Base-by-base conservation (phyloP, 2,888 invertebrate species). In the Lasioglossum morio region DNA sequence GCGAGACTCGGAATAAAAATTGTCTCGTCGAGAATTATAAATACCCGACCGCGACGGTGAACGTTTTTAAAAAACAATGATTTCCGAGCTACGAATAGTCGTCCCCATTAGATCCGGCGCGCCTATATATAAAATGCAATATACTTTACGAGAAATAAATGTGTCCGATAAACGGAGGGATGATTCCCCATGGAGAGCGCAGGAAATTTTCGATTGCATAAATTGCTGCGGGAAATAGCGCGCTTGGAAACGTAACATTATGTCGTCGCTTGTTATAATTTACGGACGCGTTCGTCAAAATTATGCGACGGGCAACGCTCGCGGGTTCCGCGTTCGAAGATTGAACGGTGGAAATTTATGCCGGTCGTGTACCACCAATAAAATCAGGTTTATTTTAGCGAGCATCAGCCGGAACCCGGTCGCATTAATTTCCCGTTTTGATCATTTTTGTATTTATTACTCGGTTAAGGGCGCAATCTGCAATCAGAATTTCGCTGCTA, bases 281-380 rank as follows among this genome's bases (percentile, higher is more conserved):
- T 85, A 75, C 80, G 60, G 72, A 63, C 74, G 73, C 77, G 79
- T 85, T 74, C 77, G 77, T 85, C 80, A 86, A 85, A 86, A 86
- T 86, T 85, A 80, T 74, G 53, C 70, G 60, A 27, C 23, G 43
- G 72, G 70, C 19, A 43, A 70, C 63, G 40, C 16, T 57, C 23
- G 80, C 43, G n/a, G 30, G 53, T 30, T 53, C 12, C 75, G 53
- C 40, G 34, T 23, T 30, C 66, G 63, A 75, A 85, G 78, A 80
- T 60, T 23, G 74, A 74, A 43, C 60, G 72, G 4, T 14, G 57
- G 30, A 48, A 85, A 77, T 86, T 86, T 86, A 80, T 86, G 77
- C 80, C 43, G 16, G 14, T 4, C 73, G 84, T 63, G 74, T 30
- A 19, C 53, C 46, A n/a, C 27, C 48, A 66, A 70, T 84, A 84